A percentile compares a stretch with the other conserved stretches of the same genome.
Conservation (phyloP, 2,113 vertebrate genomes). For the Ceratotherium simum region DNA sequence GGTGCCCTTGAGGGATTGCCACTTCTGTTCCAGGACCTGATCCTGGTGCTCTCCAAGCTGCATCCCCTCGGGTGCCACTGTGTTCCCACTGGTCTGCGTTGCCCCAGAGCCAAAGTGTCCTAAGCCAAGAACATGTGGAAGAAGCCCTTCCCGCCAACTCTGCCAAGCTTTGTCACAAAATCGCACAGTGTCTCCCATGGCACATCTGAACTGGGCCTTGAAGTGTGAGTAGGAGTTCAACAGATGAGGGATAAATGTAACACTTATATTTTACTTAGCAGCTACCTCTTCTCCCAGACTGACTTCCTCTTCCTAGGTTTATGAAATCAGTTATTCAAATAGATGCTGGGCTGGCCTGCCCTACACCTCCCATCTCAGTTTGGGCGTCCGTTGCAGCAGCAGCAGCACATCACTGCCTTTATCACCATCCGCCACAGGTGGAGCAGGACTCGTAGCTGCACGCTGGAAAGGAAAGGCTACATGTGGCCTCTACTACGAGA, state of each 20-base stretch:
- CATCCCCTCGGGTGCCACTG: neutral
- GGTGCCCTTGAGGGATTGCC: neutral
- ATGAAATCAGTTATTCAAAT: neutral
- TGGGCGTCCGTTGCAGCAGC: neutral
- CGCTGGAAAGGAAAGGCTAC: neutral
- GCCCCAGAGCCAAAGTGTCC: neutral
- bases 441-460: neutral
- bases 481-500: neutral
- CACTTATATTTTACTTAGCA: neutral
- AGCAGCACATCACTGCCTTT: neutral
- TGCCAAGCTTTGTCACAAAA: neutral
- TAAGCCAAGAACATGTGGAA: neutral
- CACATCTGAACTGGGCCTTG: neutral
- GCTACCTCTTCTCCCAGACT: neutral
- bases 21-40: neutral
- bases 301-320: neutral
- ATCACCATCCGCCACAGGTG: neutral
- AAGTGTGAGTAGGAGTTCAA: neutral
- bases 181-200: neutral
- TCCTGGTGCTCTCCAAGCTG: neutral
- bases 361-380: neutral
- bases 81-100: neutral
- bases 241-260: neutral
- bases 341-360: neutral
- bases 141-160: neutral